Conservation (phyloP, 92 coral and sea anemone species). For the Desmophyllum pertusum region DNA sequence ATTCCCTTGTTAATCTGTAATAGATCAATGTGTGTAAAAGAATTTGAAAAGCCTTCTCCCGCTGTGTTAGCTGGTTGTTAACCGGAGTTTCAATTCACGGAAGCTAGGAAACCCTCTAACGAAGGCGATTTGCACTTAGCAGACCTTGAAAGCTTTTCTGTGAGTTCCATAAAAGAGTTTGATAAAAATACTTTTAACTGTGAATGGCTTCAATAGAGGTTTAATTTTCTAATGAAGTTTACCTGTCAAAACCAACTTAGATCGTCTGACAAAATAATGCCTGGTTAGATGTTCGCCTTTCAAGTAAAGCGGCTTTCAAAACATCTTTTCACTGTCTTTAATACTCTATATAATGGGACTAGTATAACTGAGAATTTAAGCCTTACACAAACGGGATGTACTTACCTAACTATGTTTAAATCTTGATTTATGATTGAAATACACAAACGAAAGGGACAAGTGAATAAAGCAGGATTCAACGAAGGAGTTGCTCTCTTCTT, state of each 20-base stretch:
- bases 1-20: not conserved
- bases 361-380: not conserved
- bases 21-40: not conserved
- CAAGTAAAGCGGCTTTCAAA: constrained; percentile 32
- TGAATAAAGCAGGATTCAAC: constrained; percentile 14
- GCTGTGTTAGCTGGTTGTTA: constrained; percentile 20
- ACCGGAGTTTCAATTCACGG: constrained; percentile 24
- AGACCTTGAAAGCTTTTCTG: not conserved
- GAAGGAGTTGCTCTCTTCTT: constrained; percentile 16
- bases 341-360: no score
- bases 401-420: constrained; percentile 28
- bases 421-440: constrained; percentile 24
- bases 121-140: not conserved
- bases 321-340: constrained; percentile 6
- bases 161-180: not conserved
- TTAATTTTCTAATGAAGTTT: not conserved
- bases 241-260: constrained; percentile 33
- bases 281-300: constrained; percentile 20
- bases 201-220: not conserved
- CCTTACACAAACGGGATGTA: not conserved
- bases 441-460: constrained; percentile 25
- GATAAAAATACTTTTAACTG: not conserved
- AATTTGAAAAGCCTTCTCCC: constrained; percentile 2
- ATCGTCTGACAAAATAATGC: constrained; percentile 42
- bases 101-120: not conserved